phyloP scores from a whole-genome alignment of 2,113 vertebrate species.

The Dromas ardeola region DNA sequence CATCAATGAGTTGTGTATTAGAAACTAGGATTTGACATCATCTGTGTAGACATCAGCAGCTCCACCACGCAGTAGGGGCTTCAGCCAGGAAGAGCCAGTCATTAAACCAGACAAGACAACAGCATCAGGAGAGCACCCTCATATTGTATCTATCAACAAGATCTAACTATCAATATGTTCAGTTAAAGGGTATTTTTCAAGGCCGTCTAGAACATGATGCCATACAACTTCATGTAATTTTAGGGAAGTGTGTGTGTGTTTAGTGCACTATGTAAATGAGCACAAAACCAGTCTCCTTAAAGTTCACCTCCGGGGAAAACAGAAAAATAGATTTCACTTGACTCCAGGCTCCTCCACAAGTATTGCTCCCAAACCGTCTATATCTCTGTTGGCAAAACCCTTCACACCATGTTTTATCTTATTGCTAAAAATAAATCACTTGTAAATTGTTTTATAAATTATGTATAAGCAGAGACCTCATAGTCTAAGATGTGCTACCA shows the following conservation, averaged over 20 bases:
- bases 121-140: neutral
- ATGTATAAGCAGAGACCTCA: conserved; percentile 76
- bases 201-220: neutral
- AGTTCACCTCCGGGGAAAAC: neutral
- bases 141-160: fast-evolving
- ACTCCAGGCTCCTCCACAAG: conserved; percentile 4
- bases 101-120: neutral
- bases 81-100: neutral
- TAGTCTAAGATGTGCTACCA: conserved; percentile 71
- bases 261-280: neutral
- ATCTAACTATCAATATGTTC: neutral
- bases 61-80: neutral
- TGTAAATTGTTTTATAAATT: conserved; percentile 85
- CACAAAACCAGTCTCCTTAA: neutral
- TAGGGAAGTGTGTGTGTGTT: neutral
- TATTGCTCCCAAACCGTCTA: neutral
- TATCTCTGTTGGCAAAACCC: conserved; percentile 62
- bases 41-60: neutral
- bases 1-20: neutral
- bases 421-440: conserved; percentile 80
- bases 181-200: neutral
- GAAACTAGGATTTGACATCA: neutral
- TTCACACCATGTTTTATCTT: conserved; percentile 71
- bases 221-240: neutral
- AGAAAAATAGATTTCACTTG: conserved; percentile 38